Percentiles rank a stretch among this genome's conserved stretches.
Evolutionary conservation across 2,888 invertebrate species (phyloP).

Genomic region (Leptinotarsa juncta): DNA sequence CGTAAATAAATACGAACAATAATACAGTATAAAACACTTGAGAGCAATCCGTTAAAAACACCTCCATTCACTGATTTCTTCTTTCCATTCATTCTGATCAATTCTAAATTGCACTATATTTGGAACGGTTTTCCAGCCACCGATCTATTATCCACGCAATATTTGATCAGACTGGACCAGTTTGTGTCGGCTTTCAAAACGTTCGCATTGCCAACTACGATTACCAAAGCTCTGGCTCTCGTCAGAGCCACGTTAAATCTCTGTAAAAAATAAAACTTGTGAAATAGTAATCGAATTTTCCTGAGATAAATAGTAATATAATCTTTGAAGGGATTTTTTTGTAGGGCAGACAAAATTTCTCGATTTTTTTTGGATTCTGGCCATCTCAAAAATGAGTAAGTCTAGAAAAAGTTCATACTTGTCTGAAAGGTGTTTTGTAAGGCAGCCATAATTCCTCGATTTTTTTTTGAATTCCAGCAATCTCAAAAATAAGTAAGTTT

Average conservation of each 20-base stretch:
- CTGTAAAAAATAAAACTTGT: constrained; percentile 65
- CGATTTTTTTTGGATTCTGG: too few relatives aligned
- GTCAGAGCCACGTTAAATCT: constrained; percentile 81
- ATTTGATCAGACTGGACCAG: constrained; percentile 63
- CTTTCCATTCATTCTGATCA: neutral
- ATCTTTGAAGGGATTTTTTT: too few relatives aligned
- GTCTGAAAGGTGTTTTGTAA: too few relatives aligned
- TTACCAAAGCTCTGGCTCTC: constrained; percentile 75
- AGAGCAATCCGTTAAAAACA: neutral
- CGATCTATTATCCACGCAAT: constrained; percentile 59
- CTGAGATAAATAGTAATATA: too few relatives aligned
- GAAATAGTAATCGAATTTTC: neutral
- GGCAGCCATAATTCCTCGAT: too few relatives aligned
- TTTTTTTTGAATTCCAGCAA: too few relatives aligned
- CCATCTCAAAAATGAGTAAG: too few relatives aligned
- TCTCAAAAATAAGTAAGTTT: too few relatives aligned
- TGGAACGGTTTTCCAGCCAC: constrained; percentile 48
- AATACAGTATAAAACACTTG: neutral
- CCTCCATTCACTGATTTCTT: neutral
- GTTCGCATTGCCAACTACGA: constrained; percentile 70
- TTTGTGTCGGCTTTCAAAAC: constrained; percentile 62
- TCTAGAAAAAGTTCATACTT: too few relatives aligned
- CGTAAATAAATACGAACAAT: neutral
- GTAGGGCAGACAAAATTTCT: too few relatives aligned
- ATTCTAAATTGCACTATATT: neutral